Conservation (phyloP, 2,113 vertebrate species). For the Aphyosemion australe region DNA sequence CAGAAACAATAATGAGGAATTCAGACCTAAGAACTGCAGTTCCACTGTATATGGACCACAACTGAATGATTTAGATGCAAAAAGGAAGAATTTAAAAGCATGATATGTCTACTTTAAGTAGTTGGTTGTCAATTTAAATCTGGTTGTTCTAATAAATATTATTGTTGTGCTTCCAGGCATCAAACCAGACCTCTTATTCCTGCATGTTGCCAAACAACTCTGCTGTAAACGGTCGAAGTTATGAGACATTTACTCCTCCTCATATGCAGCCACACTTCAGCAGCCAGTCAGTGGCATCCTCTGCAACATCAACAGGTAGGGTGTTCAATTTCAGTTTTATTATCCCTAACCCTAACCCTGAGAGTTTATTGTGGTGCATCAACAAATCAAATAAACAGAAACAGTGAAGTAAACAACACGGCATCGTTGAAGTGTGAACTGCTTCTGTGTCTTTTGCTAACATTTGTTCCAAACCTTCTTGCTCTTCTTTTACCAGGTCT, state of each 20-base stretch:
- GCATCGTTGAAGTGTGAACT: background rate
- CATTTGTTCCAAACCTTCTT: background rate
- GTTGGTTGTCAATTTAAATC: background rate
- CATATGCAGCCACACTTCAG: constrained; percentile 99
- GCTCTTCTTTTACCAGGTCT: constrained; percentile 83
- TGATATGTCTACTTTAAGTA: no score
- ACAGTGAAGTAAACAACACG: no score
- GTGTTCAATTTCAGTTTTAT: background rate
- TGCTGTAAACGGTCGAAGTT: constrained; percentile 93
- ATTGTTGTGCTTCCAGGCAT: constrained; percentile 63
- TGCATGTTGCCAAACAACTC: constrained; percentile 98
- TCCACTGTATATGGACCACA: no score
- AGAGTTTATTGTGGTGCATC: no score
- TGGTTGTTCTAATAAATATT: background rate
- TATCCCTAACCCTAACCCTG: no score
- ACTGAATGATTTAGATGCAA: no score
- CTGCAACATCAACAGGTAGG: constrained; percentile 96
- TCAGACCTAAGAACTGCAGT: no score
- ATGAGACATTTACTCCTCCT: constrained; percentile 94
- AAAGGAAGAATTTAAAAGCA: no score
- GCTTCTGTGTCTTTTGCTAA: background rate
- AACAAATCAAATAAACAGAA: no score
- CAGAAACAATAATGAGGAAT: no score
- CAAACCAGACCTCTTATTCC: constrained; percentile 97
- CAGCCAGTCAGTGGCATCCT: constrained; percentile 94